A percentile compares a stretch with the other conserved stretches of the same genome.
Conservation (phyloP, 2,888 invertebrate species). For the Trissolcus brochymenae region DNA sequence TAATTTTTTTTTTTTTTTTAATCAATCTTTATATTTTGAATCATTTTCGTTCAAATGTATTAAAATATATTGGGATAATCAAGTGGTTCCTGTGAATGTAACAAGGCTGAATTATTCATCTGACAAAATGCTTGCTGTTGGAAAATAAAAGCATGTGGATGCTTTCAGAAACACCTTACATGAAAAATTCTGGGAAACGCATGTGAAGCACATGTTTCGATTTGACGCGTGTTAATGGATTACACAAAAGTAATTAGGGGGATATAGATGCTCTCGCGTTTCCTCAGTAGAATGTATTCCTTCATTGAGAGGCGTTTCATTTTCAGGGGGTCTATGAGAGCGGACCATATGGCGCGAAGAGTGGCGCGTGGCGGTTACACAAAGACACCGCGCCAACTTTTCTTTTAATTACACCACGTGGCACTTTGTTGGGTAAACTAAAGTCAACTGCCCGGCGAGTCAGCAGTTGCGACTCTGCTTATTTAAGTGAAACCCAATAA, state of each 20-base stretch:
- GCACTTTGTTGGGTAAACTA: constrained; percentile 58
- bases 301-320: constrained; percentile 31
- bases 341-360: constrained; percentile 67
- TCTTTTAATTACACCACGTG: constrained; percentile 75
- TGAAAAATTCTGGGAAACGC: constrained; percentile 6
- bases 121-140: too few species aligned
- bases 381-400: constrained; percentile 64
- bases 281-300: constrained; percentile 11
- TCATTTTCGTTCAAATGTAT: neutral
- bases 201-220: constrained; percentile 30
- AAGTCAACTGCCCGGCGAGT: constrained; percentile 64
- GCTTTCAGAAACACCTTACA: constrained; percentile 18
- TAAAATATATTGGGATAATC: too few species aligned
- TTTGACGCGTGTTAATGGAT: constrained; percentile 23
- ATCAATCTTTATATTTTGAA: too few species aligned
- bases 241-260: constrained; percentile 23
- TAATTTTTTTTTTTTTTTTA: too few species aligned
- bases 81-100: too few species aligned
- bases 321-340: constrained; percentile 33
- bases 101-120: too few species aligned
- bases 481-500: too few species aligned
- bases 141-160: constrained; percentile 8
- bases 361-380: constrained; percentile 67
- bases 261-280: constrained; percentile 17
- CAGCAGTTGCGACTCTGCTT: neutral